Evolutionary conservation across 2,113 vertebrate species (phyloP), one percentile per base, ranked within the genome.

Genomic region (Phrynosoma blainvillii): DNA sequence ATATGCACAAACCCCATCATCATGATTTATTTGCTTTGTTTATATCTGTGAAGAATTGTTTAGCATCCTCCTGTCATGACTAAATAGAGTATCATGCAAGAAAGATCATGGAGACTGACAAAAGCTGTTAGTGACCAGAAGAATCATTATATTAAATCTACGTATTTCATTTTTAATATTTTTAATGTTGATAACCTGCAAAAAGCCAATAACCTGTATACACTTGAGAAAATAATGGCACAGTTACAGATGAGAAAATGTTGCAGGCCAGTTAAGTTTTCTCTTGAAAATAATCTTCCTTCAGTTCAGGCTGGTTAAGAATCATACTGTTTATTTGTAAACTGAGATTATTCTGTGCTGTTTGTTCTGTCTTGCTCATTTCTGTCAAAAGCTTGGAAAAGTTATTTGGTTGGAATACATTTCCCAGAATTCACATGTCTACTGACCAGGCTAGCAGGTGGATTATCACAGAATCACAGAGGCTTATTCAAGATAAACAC

Each of bases 1-100:
- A 68, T 66, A 62, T 52, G 62, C 88, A 75, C 7, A 75, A 85
- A 62, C 86, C 30, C 16, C 59, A 85, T 82, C 30, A 84, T 89
- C 21, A 0, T 86, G 85, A 87, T 12, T 87, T 83, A 27, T 88
- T 87, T 86, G 88, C 32, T 90, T 0, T 65, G 78, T 86, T 89
- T 36, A 82, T 91, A 94, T 93, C 93, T 90, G 89, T 90, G 92
- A 91, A 93, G 93, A 36, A 0, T 92, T 70, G 87, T 90, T 89
- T 92, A 90, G 65, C 87, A 75, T 94, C 88, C 86, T 88, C 88
- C 92, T 93, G 88, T 1, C 82, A 73, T 88, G 89, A 83, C 89
- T 90, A 91, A 90, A 92, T 47, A 75, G 73, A 52, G 93, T 79
- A 92, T 90, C 81, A 93, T 93, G 90, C 91, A 92, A 90, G 10